Percentiles rank a stretch among this genome's conserved stretches.
Conservation (phyloP, 2,113 vertebrate species). For the Stictonetta naevosa region DNA sequence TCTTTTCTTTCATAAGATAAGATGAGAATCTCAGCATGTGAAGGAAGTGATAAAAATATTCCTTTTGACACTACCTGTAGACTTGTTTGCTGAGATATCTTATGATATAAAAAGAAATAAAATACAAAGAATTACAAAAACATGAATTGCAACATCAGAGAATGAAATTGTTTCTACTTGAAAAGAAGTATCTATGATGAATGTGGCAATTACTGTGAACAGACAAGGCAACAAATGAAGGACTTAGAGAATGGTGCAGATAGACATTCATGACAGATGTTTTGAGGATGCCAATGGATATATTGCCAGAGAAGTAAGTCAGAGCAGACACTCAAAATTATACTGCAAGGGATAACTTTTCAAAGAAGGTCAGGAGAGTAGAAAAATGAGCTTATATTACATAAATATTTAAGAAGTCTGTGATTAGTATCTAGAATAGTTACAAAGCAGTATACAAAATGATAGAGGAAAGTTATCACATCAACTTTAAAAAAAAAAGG, state of each 20-base stretch:
- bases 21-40: not conserved
- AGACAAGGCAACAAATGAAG: constrained; percentile 74
- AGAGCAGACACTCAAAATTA: constrained; percentile 70
- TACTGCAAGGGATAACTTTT: constrained; percentile 48
- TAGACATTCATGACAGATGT: constrained; percentile 73
- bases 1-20: not conserved
- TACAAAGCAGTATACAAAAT: not conserved
- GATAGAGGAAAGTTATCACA: not conserved
- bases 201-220: constrained; percentile 72
- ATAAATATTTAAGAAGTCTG: constrained; percentile 17
- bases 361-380: constrained; percentile 63
- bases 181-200: constrained; percentile 68
- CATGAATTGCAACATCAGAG: constrained; percentile 49
- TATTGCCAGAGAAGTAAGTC: constrained; percentile 65
- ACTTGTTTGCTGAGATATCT: not conserved
- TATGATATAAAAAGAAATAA: not conserved
- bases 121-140: constrained; percentile 42
- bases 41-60: not conserved
- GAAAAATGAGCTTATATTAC: constrained; percentile 52
- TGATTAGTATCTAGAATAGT: constrained; percentile 15
- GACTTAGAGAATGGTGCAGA: constrained; percentile 53
- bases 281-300: constrained; percentile 52
- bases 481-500: not conserved
- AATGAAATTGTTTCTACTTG: constrained; percentile 59
- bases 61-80: not conserved